Conservation (phyloP, 2,113 vertebrate species). For the Mesembrinibis cayennensis region DNA sequence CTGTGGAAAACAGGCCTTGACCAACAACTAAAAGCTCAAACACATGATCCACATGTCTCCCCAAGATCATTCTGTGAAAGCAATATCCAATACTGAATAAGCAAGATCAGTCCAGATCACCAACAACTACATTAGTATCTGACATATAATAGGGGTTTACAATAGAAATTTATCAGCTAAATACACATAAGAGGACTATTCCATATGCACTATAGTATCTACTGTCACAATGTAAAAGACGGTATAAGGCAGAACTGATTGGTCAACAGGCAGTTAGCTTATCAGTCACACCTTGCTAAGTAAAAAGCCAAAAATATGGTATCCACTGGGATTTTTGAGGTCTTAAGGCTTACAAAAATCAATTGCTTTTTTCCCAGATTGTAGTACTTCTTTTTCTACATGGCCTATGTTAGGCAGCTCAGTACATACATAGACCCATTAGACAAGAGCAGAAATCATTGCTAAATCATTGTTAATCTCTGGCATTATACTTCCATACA, state of each 20-base stretch:
- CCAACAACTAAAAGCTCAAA: neutral
- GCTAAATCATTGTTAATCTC: neutral
- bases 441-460: neutral
- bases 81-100: neutral
- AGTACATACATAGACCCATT: rapidly evolving
- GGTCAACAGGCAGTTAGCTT: neutral
- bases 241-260: neutral
- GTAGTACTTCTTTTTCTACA: neutral
- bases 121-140: neutral
- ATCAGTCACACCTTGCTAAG: neutral
- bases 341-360: neutral
- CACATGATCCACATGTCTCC: neutral
- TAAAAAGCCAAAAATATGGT: neutral
- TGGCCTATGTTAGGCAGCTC: neutral
- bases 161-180: neutral
- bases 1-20: neutral
- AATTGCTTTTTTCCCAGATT: neutral
- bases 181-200: neutral
- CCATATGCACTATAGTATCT: neutral
- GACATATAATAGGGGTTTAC: neutral
- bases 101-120: neutral
- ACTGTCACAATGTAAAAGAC: neutral
- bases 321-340: neutral
- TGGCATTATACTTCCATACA: neutral
- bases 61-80: neutral